Percentiles rank a stretch among this genome's conserved stretches.
Evolutionary conservation across 1,140 invertebrate genomes (phyloP).

Genomic region (Plutomurus gul): DNA sequence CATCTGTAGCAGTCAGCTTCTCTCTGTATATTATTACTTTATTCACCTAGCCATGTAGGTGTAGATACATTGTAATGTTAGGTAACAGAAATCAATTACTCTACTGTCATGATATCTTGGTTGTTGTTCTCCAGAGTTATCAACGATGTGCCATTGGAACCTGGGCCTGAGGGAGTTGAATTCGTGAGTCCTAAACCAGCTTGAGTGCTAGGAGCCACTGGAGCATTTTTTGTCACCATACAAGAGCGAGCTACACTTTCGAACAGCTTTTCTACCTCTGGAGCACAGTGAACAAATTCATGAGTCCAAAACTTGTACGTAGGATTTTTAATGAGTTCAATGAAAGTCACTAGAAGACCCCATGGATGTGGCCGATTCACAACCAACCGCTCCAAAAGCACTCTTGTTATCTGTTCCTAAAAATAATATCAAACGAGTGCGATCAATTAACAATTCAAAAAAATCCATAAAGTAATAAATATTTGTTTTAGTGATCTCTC

Average conservation of each 20-base stretch:
- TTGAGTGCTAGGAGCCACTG: not conserved
- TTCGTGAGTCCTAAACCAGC: not conserved
- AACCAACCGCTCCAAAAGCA: slow-evolving; percentile 93
- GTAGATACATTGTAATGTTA: too few relatives aligned
- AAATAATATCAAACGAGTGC: slow-evolving; percentile 44
- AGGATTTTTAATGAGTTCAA: slow-evolving; percentile 98
- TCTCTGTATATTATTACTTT: not conserved
- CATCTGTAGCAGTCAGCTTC: not conserved
- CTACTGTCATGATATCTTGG: slow-evolving; percentile 5
- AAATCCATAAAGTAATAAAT: not conserved
- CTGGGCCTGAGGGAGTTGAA: not conserved
- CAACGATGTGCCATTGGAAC: slow-evolving; percentile 36
- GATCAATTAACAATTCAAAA: not conserved
- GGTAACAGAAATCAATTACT: not conserved
- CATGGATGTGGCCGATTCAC: slow-evolving; percentile 98
- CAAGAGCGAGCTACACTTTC: slow-evolving; percentile 92
- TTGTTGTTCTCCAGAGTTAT: slow-evolving; percentile 12
- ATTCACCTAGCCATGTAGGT: not conserved
- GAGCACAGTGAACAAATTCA: slow-evolving; percentile 98
- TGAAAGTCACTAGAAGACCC: slow-evolving; percentile 98
- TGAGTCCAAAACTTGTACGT: slow-evolving; percentile 99
- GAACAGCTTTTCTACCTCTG: slow-evolving; percentile 98
- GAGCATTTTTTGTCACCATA: slow-evolving; percentile 66
- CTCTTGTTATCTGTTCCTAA: slow-evolving; percentile 64
- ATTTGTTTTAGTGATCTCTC: not conserved